Percentiles rank a stretch among this genome's conserved stretches.
These are phyloP conservation scores for Pangasius sanitwongsei DNA, from an alignment of 2,797 vertebrate genomes.

Conservation along the genomic window DNA sequence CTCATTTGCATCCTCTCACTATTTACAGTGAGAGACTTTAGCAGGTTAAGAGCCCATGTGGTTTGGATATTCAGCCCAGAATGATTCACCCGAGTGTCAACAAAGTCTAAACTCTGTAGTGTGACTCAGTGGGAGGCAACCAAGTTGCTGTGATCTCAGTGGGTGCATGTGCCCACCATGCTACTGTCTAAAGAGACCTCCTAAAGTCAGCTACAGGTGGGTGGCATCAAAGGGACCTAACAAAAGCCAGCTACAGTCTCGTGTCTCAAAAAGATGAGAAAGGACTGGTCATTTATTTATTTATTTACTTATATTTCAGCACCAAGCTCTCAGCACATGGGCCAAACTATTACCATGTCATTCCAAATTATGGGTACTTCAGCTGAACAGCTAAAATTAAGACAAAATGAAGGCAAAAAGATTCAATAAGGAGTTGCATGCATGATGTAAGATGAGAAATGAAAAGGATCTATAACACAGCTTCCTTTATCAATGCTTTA, in stretches of 20 bases:
- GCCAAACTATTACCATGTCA: not conserved
- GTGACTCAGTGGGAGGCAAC: slow-evolving; percentile 30
- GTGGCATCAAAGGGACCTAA: slow-evolving; percentile 1
- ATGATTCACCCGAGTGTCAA: slow-evolving; percentile 12
- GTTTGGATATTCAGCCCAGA: slow-evolving; percentile 4
- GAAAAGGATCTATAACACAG: not conserved
- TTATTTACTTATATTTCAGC: not conserved
- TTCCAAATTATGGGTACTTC: not conserved
- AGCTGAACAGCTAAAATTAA: not conserved
- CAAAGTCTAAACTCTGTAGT: slow-evolving; percentile 27
- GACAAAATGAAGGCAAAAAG: not conserved
- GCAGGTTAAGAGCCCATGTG: not conserved
- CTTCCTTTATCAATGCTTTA: not conserved
- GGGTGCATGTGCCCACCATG: slow-evolving; percentile 18
- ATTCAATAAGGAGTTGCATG: not conserved
- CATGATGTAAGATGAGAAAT: not conserved
- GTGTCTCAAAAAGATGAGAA: not conserved
- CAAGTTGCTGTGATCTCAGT: slow-evolving; percentile 26
- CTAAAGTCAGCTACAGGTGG: slow-evolving; percentile 24
- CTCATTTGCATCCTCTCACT: not conserved
- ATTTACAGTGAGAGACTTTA: not conserved
- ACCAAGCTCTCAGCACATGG: not conserved
- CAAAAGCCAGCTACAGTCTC: slow-evolving; percentile 11
- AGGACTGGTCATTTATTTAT: not conserved
- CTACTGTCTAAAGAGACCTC: slow-evolving; percentile 23